Conservation (phyloP, 2,888 invertebrate genomes). For the Sinhomidia bicolor region DNA sequence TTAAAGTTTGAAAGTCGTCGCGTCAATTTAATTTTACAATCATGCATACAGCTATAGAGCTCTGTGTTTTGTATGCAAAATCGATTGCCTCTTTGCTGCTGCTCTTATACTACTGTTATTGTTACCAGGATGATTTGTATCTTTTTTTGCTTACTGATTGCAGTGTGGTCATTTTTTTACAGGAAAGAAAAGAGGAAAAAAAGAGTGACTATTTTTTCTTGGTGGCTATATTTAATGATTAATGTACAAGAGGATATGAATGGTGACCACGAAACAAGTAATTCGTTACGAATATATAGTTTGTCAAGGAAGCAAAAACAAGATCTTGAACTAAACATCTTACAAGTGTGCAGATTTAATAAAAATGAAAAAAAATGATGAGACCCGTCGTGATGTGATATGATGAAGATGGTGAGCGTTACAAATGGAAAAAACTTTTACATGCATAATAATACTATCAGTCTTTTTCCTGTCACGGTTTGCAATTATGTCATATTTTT, state of each 20-base stretch:
- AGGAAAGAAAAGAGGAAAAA: neutral
- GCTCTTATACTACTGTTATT: neutral
- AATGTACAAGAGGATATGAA: neutral
- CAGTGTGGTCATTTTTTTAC: neutral
- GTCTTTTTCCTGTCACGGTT: conserved; percentile 1
- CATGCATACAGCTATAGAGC: neutral
- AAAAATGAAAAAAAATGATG: too few species aligned
- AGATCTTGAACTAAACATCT: too few species aligned
- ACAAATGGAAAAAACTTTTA: neutral
- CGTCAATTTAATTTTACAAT: conserved; percentile 11
- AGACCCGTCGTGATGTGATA: too few species aligned
- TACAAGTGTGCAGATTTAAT: neutral
- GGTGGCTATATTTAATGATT: too few species aligned
- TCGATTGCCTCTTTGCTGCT: conserved; percentile 1
- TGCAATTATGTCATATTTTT: conserved; percentile 20
- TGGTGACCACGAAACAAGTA: neutral
- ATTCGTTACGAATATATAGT: too few species aligned
- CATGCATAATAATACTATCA: neutral
- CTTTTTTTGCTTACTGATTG: neutral
- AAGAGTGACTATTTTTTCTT: neutral
- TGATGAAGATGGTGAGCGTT: too few species aligned
- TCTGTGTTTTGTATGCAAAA: neutral
- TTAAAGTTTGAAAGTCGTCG: conserved; percentile 7
- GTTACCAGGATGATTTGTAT: neutral
- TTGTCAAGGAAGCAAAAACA: too few species aligned